These are phyloP conservation scores for Anas platyrhynchos DNA, from an alignment of 2,113 vertebrate species.

Conservation along the genomic window DNA sequence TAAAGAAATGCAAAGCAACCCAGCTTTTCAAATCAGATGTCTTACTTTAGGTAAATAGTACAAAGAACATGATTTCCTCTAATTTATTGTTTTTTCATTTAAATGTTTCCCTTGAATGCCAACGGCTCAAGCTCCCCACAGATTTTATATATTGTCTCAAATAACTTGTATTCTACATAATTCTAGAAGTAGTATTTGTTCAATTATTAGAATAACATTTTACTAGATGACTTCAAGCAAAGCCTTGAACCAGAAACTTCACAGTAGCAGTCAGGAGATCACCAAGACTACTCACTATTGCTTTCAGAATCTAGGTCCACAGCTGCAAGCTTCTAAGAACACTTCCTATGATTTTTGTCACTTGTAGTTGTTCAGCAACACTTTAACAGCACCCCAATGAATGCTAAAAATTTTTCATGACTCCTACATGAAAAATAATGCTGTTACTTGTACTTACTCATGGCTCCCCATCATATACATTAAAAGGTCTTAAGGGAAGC, in stretches of 20 bases:
- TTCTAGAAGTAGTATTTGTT: background rate
- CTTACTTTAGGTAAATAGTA: background rate
- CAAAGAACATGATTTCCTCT: background rate
- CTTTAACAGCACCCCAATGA: background rate
- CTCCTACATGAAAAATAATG: background rate
- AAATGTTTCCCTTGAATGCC: background rate
- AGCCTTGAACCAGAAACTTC: background rate
- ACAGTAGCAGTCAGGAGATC: background rate
- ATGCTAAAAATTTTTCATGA: background rate
- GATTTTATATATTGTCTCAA: background rate
- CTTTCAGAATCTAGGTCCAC: background rate
- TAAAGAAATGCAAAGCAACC: background rate
- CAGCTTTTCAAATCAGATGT: background rate
- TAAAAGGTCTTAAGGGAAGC: background rate
- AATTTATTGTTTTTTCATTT: background rate
- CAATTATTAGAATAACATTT: background rate
- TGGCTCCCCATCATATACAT: accelerated
- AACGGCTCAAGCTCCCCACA: background rate
- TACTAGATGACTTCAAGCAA: background rate
- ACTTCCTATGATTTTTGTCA: background rate
- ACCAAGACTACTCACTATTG: background rate
- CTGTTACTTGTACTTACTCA: background rate
- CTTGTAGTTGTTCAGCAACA: background rate
- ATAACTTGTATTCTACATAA: background rate
- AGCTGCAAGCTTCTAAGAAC: background rate